Percentiles rank a stretch among this genome's conserved stretches.
Conservation (phyloP, 2,113 vertebrate species). For the Myocastor coypus region DNA sequence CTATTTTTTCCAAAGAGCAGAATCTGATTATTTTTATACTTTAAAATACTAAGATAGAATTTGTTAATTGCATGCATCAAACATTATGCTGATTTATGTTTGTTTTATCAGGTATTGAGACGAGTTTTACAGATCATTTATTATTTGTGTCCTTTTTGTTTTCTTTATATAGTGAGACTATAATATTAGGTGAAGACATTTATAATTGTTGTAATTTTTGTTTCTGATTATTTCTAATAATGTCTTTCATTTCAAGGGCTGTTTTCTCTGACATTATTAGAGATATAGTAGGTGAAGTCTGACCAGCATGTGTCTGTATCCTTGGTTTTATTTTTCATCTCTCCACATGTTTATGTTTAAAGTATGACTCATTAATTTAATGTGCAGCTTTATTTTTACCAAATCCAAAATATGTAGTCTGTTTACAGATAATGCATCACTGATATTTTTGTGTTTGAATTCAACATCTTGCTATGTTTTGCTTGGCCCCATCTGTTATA, state of each 20-base stretch:
- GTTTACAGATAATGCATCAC: constrained; percentile 25
- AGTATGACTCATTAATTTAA: constrained; percentile 33
- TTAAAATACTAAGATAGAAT: background rate
- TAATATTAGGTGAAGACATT: background rate
- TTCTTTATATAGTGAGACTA: background rate
- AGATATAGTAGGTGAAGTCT: background rate
- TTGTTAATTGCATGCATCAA: background rate
- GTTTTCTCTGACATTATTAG: background rate
- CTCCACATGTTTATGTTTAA: constrained; percentile 2
- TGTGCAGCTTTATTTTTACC: constrained; percentile 55
- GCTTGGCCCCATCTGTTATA: background rate
- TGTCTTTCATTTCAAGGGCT: background rate
- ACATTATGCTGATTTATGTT: background rate
- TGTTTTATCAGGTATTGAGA: background rate
- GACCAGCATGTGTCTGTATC: background rate
- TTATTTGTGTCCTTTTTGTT: background rate
- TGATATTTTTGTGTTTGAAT: constrained; percentile 56
- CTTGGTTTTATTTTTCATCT: constrained; percentile 51
- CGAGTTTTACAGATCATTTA: background rate
- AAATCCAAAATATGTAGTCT: constrained; percentile 7
- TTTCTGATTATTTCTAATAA: constrained; percentile 28
- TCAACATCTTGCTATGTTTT: constrained; percentile 17
- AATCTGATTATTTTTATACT: constrained; percentile 4
- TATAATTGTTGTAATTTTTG: background rate
- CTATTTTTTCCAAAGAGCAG: background rate